Percentiles rank a stretch among this genome's conserved stretches.
Evolutionary conservation across 2,888 invertebrate species (phyloP).

Genomic region (Melinaea marsaeus): DNA sequence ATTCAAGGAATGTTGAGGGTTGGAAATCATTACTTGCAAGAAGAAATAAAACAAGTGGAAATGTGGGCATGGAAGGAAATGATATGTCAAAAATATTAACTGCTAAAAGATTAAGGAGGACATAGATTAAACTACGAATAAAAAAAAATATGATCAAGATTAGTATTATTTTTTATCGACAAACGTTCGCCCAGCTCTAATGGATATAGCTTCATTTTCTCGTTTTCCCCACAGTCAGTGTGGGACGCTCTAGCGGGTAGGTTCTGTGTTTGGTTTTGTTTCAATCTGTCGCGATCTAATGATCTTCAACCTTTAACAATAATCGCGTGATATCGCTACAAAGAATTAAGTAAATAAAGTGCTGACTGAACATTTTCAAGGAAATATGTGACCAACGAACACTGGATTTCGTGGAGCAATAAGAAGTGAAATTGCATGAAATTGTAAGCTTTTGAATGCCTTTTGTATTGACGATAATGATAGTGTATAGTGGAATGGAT

Average conservation of each 20-base stretch:
- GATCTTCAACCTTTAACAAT: conserved; percentile 27
- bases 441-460: conserved; percentile 36
- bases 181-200: conserved; percentile 41
- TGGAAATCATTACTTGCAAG: no score
- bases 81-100: no score
- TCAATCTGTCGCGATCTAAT: conserved; percentile 30
- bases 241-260: conserved; percentile 39
- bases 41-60: no score
- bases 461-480: conserved; percentile 18
- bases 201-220: conserved; percentile 52
- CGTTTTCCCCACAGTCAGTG: conserved; percentile 56
- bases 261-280: conserved; percentile 30
- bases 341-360: conserved; percentile 17
- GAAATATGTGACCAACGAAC: conserved; percentile 43
- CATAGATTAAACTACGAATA: background rate
- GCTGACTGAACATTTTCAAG: conserved; percentile 23
- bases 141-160: conserved; percentile 35
- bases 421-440: conserved; percentile 33
- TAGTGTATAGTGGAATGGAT: conserved; percentile 10
- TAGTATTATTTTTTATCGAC: conserved; percentile 27
- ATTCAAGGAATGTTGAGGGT: no score
- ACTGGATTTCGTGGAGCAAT: conserved; percentile 28
- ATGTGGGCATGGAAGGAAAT: no score
- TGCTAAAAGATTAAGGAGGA: no score
- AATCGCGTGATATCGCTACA: conserved; percentile 30